Percentiles rank a stretch among this genome's conserved stretches.
Conservation (phyloP, 2,888 invertebrate species). For the Mellilla xanthometata region DNA sequence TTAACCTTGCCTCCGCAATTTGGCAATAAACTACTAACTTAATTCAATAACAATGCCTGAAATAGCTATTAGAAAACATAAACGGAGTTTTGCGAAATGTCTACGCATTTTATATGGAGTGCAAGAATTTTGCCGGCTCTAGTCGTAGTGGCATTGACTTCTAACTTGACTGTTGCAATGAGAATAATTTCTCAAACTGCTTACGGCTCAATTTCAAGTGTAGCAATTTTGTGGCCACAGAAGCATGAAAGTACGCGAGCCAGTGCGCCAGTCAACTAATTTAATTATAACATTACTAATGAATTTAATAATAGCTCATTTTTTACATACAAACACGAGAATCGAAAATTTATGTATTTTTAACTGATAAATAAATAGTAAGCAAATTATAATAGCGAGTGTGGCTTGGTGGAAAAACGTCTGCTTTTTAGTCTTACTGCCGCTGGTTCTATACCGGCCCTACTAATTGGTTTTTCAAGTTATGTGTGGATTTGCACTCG, state of each 20-base stretch:
- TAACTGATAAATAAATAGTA: too few species aligned
- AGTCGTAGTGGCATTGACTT: constrained; percentile 62
- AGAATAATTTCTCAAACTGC: constrained; percentile 24
- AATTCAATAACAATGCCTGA: constrained; percentile 30
- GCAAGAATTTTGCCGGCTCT: constrained; percentile 52
- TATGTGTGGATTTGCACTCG: too few species aligned
- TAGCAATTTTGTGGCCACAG: constrained; percentile 57
- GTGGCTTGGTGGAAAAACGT: too few species aligned
- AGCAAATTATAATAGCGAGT: too few species aligned
- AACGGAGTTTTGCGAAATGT: constrained; percentile 53
- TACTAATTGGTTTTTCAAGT: too few species aligned
- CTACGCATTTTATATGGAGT: constrained; percentile 50
- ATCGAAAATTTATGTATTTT: too few species aligned
- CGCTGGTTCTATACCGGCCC: too few species aligned
- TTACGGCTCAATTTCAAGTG: constrained; percentile 50
- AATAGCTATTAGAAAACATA: constrained; percentile 38
- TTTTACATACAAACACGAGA: too few species aligned
- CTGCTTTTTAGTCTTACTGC: too few species aligned
- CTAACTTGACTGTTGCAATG: constrained; percentile 52
- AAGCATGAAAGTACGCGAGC: constrained; percentile 56
- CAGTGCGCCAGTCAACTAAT: constrained; percentile 2
- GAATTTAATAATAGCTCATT: not conserved
- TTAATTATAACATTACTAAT: not conserved
- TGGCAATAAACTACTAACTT: constrained; percentile 28
- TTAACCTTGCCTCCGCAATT: constrained; percentile 32